A percentile compares a stretch with the other conserved stretches of the same genome.
Evolutionary conservation across 2,888 invertebrate genomes (phyloP).

Genomic region (Pammene fasciana): DNA sequence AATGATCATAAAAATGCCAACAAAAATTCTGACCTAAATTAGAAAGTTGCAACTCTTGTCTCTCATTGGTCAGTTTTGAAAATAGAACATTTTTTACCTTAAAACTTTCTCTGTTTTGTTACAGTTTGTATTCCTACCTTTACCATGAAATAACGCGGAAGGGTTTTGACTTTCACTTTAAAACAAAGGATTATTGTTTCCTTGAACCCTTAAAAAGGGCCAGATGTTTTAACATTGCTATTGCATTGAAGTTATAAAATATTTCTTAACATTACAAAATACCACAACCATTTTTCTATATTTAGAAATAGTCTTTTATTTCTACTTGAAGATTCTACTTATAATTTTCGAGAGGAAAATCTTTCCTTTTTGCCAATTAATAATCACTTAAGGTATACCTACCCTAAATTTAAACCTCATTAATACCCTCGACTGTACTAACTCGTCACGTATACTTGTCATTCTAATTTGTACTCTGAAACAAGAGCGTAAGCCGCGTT

Average conservation of each 20-base stretch:
- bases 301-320: background rate
- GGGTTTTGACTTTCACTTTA: conserved; percentile 75
- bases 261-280: background rate
- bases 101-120: conserved; percentile 81
- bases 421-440: conserved; percentile 30
- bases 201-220: background rate
- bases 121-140: conserved; percentile 70
- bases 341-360: background rate
- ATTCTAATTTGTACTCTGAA: conserved; percentile 7
- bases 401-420: background rate
- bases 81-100: conserved; percentile 65
- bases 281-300: no score
- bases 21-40: conserved; percentile 69
- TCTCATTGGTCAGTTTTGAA: conserved; percentile 69
- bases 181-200: conserved; percentile 63
- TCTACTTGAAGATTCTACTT: no score
- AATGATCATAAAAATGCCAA: conserved; percentile 62
- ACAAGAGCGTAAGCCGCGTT: background rate
- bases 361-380: background rate
- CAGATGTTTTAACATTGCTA: conserved; percentile 33
- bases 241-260: background rate
- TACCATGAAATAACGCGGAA: conserved; percentile 73
- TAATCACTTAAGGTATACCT: background rate
- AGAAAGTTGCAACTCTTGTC: conserved; percentile 69
- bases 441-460: background rate